Base-by-base conservation (phyloP, 64 coral and sea anemone genomes). In the Montipora sp. region DNA sequence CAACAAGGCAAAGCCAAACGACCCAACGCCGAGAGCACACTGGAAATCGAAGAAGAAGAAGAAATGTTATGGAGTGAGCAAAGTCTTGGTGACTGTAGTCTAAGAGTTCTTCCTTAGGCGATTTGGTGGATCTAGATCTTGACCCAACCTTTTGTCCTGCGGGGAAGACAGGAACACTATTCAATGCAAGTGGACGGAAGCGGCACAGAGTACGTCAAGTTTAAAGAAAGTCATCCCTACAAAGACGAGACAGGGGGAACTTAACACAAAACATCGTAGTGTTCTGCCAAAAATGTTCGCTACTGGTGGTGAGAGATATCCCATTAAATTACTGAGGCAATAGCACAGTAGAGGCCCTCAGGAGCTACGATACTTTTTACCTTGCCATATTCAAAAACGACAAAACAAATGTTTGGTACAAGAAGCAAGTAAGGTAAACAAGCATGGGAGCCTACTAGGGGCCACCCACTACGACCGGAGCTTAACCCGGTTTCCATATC, bases 121-220 rank as follows among this genome's bases (percentile, higher is more conserved):
- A 65, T 80, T 22, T 90, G 88, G 88, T 90, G 75, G 71, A 58
- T 88, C 19, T 60, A 78, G 13, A 89, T 88, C n/a, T 60, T 89
- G 14, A 89, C 87, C 4, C 87, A 89, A 51, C 73, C 78, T 58
- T 44, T 78, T 8, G 73, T 73, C 16, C 58, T 89, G 24, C 15
- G 74, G 49, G 51, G 73, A 8, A 12, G 50, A 13, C 87, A 89
- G 12, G 72, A 89, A 61, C 87, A 89, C 21, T 15, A 76, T 58
- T 47, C 20, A 4, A 94, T 94, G 86, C 43, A 46, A n/a, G 51
- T 81, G 3, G 66, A 61, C 10, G 90, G 71, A 16, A 18, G 84
- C 46, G 73, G 83, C 20, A 8, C 22, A 13, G 83, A 70, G 50
- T 88, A 70, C 43, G 20, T 80, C 24, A 15, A 47, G 4, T 93